Evolutionary conservation across 2,113 vertebrate genomes (phyloP).

Genomic region (Nicator chloris): DNA sequence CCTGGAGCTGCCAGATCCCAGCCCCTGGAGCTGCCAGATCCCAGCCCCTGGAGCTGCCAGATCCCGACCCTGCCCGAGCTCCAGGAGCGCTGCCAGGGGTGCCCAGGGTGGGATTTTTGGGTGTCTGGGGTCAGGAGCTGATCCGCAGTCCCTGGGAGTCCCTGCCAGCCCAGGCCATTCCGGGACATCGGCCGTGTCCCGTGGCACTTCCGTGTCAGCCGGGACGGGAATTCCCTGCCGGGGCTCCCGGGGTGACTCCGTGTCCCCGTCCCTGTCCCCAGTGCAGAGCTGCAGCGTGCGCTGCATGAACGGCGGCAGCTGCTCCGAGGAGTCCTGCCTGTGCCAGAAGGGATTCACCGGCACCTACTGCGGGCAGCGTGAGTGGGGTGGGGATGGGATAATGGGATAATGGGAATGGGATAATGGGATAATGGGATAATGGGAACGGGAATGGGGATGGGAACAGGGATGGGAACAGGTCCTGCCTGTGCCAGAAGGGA

Average conservation of each 20-base stretch:
- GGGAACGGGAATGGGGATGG: neutral
- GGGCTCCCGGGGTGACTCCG: neutral
- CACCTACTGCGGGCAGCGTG: slow-evolving; percentile 88
- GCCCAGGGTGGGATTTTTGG: neutral
- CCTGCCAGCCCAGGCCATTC: neutral
- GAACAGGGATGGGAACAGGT: rapidly evolving
- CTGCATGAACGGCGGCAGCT: slow-evolving; percentile 92
- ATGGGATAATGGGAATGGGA: rapidly evolving
- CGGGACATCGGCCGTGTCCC: neutral
- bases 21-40: too few species aligned
- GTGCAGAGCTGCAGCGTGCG: slow-evolving; percentile 84
- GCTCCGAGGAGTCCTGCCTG: slow-evolving; percentile 81
- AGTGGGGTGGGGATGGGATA: slow-evolving; percentile 66
- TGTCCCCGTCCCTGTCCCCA: slow-evolving; percentile 20
- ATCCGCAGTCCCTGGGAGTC: too few species aligned
- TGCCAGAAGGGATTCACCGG: slow-evolving; percentile 88
- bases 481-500: too few species aligned
- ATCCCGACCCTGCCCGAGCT: neutral
- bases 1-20: too few species aligned
- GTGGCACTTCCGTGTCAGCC: too few species aligned
- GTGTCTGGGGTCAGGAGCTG: neutral
- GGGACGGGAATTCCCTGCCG: neutral
- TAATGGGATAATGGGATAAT: rapidly evolving
- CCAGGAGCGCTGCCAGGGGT: neutral
- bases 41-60: too few species aligned